A percentile compares a stretch with the other conserved stretches of the same genome.
Evolutionary conservation across 1,140 invertebrate species (phyloP).

Genomic region (Papilio dardanus): DNA sequence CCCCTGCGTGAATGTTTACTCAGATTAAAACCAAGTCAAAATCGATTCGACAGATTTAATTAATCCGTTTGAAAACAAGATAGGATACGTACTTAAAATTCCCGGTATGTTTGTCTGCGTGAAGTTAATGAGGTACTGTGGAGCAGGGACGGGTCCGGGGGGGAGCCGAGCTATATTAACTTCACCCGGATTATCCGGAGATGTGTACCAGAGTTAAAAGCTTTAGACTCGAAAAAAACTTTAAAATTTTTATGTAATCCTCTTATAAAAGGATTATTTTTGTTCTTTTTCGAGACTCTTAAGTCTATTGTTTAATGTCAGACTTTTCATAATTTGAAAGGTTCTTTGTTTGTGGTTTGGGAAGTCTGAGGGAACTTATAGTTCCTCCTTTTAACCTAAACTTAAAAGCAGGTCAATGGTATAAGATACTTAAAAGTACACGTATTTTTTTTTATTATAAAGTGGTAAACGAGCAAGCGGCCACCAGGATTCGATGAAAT

Average conservation of each 20-base stretch:
- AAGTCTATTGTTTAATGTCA: neutral
- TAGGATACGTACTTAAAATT: neutral
- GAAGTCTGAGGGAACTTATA: neutral
- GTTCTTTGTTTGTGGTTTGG: neutral
- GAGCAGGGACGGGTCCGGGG: neutral
- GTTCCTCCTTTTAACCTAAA: too few relatives aligned
- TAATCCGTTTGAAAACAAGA: conserved; percentile 22
- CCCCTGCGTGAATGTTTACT: neutral
- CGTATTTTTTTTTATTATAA: too few relatives aligned
- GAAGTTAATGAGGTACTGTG: neutral
- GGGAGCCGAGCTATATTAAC: conserved; percentile 37
- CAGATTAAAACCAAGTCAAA: neutral
- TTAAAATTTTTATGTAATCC: neutral
- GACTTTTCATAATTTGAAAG: neutral
- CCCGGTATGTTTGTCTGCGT: neutral
- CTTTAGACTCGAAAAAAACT: neutral
- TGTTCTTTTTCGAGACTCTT: neutral
- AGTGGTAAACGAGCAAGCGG: too few relatives aligned
- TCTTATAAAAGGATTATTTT: conserved; percentile 2
- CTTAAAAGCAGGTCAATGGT: too few relatives aligned
- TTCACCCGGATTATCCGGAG: conserved; percentile 30
- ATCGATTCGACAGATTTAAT: neutral
- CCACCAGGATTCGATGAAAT: too few relatives aligned
- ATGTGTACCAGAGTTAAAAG: conserved; percentile 3
- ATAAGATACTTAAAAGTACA: too few relatives aligned